Evolutionary conservation across 2,113 vertebrate genomes (phyloP), one percentile per base, ranked within the genome.

Genomic region (Hipposideros armiger): DNA sequence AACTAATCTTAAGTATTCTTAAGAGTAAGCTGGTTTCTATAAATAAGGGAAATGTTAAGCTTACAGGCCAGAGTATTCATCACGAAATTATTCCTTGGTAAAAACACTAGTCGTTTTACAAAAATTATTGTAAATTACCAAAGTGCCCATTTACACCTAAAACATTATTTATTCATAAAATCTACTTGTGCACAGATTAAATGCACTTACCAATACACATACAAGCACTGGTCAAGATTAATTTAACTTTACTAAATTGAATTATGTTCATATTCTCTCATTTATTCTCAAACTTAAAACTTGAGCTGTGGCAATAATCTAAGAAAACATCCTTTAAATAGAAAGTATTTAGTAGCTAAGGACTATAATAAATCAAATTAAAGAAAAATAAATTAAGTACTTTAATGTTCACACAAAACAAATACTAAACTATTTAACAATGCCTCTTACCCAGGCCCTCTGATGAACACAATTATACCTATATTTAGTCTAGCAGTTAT

Each of bases 381-480:
- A 87, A 92, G 78, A 88, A 80, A 85, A 83, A 83, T 78, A 93
- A 94, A 87, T 82, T 52, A 94, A 90, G 36, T 40, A 87, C n/a
- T 84, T 94, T 77, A 76, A 60, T 85, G 32, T 90, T 95, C 91
- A 93, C 26, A 94, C 19, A 93, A 84, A 94, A 90, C 81, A 96
- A 97, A 69, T 76, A 82, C 32, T 88, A 56, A 95, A 73, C 70
- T 94, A 94, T 42, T 11, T 20, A 94, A 94, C 17, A 93, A 50
- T 87, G 42, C 24, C 58, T 90, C 54, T 95, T 95, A 96, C 52
- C 11, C 69, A 96, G 45, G 42, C 0, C 26, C 42, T 91, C 76
- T 88, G 66, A 88, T 92, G 32, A 92, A 91, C 60, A 95, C 26
- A 91, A 87, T 96, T 92, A 90, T 54, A 91, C 40, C 58, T 89